phyloP scores from a whole-genome alignment of 2,113 vertebrate species.

The Fregetta grallaria region DNA sequence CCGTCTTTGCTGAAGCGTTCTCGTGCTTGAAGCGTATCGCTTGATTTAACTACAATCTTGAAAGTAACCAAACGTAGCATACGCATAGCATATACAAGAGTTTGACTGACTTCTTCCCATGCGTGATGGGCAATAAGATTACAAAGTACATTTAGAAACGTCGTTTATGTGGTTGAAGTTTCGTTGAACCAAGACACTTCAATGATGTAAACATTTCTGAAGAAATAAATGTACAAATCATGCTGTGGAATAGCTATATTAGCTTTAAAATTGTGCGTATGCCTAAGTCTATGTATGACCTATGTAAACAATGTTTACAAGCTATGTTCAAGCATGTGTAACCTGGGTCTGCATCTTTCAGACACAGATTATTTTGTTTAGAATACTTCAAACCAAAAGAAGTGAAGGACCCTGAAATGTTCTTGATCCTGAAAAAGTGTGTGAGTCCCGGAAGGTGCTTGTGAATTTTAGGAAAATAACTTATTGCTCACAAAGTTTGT shows the following conservation, averaged over 20 bases:
- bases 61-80: too few species aligned
- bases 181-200: not conserved
- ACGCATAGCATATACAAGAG: fast-evolving
- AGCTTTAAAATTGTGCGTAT: not conserved
- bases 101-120: not conserved
- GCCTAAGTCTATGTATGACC: not conserved
- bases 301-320: not conserved
- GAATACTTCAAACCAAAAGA: not conserved
- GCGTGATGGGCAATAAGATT: not conserved
- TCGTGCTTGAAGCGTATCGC: fast-evolving
- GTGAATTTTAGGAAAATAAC: not conserved
- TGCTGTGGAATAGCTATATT: not conserved
- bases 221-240: not conserved
- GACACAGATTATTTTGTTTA: not conserved
- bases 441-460: not conserved
- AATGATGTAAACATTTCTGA: not conserved
- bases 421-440: not conserved
- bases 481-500: not conserved
- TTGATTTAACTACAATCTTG: not conserved
- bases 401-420: not conserved
- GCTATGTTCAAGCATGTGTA: fast-evolving
- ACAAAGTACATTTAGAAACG: not conserved
- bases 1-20: not conserved
- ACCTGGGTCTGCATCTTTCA: not conserved
- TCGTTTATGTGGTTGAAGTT: not conserved